Conservation (phyloP, 2,888 invertebrate genomes). For the Parnassius mnemosyne region DNA sequence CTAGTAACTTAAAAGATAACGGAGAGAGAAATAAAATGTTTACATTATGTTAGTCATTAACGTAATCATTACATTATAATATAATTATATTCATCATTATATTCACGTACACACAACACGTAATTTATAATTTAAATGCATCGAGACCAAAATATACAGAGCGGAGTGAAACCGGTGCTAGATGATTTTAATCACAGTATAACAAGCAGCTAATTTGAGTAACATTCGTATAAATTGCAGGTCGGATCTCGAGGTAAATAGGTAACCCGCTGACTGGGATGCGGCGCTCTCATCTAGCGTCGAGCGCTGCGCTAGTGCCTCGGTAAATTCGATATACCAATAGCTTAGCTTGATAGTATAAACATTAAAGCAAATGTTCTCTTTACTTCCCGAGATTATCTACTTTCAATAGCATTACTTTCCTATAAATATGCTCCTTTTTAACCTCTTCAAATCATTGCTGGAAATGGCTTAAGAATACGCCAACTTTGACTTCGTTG, state of each 20-base stretch:
- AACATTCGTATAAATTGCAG: conserved; percentile 50
- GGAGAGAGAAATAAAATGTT: no score
- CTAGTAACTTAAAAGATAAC: no score
- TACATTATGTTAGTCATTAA: no score
- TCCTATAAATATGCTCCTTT: no score
- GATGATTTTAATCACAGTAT: conserved; percentile 14
- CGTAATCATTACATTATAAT: no score
- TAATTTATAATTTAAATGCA: neutral
- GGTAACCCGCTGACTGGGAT: conserved; percentile 42
- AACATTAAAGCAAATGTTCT: conserved; percentile 7
- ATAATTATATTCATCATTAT: no score
- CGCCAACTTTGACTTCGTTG: no score
- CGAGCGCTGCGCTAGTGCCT: conserved; percentile 9
- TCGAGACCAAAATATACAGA: neutral
- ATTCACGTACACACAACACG: no score
- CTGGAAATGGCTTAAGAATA: no score
- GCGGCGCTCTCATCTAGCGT: conserved; percentile 28
- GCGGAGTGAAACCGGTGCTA: neutral
- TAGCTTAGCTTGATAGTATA: conserved; percentile 27
- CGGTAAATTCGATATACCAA: conserved; percentile 26
- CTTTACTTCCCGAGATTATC: neutral
- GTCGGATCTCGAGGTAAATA: conserved; percentile 47
- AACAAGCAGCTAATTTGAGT: conserved; percentile 40
- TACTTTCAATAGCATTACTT: no score
- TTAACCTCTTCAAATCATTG: no score